Conservation (phyloP, 2,113 vertebrate genomes). For the Hippocampus comes region DNA sequence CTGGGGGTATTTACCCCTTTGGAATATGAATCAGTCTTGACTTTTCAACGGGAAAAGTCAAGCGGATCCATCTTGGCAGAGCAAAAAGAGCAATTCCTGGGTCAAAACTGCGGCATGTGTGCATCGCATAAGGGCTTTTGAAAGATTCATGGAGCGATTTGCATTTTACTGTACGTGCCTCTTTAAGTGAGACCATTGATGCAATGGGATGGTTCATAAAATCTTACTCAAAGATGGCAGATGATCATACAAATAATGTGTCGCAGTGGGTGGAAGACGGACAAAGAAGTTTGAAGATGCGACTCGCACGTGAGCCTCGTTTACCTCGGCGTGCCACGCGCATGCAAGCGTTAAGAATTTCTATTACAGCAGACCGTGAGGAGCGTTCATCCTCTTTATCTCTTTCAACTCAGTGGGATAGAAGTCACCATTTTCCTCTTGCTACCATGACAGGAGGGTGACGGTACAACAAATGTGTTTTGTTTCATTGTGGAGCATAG, state of each 20-base stretch:
- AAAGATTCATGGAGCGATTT: constrained; percentile 67
- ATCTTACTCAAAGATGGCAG: constrained; percentile 38
- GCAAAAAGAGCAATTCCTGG: constrained; percentile 48
- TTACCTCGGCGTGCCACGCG: constrained; percentile 5
- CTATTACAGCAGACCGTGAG: constrained; percentile 8
- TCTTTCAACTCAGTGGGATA: constrained; percentile 32
- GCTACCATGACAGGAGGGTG: constrained; percentile 43
- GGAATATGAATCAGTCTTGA: constrained; percentile 62
- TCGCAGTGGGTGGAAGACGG: constrained; percentile 11
- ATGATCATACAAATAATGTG: constrained; percentile 2
- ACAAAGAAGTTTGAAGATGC: background rate
- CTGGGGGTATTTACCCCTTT: constrained; percentile 49
- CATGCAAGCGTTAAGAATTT: constrained; percentile 18
- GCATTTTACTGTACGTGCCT: constrained; percentile 48
- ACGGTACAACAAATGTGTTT: constrained; percentile 37
- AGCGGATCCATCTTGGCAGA: constrained; percentile 29
- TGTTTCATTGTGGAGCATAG: constrained; percentile 22
- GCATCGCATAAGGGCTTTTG: constrained; percentile 44
- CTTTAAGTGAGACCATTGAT: constrained; percentile 42
- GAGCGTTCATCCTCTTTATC: constrained; percentile 44
- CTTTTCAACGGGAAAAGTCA: constrained; percentile 28
- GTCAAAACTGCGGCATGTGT: constrained; percentile 53
- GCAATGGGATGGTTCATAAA: constrained; percentile 30
- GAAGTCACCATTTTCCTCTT: constrained; percentile 37
- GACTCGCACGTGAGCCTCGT: background rate